Conservation (phyloP, 1,140 invertebrate species). For the Sarcophaga peregrina region DNA sequence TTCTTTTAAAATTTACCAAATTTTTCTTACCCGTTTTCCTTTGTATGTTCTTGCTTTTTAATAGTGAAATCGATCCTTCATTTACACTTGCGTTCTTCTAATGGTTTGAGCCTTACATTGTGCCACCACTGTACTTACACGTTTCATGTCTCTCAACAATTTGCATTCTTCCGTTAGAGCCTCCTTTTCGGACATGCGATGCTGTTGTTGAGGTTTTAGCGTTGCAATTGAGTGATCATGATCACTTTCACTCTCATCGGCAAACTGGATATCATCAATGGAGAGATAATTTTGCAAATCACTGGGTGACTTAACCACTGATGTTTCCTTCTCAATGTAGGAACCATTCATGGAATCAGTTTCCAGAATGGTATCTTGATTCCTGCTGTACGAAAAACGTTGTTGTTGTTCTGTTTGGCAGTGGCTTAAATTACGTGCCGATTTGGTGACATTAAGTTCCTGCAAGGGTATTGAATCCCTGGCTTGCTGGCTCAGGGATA, state of each 20-base stretch:
- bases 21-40: too few species aligned
- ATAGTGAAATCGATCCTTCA: background rate
- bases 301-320: slow-evolving; percentile 66
- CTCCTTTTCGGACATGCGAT: background rate
- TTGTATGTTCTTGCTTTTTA: too few species aligned
- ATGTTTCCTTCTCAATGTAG: slow-evolving; percentile 68
- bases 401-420: background rate
- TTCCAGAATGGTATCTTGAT: slow-evolving; percentile 7
- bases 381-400: background rate
- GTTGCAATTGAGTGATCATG: slow-evolving; percentile 56
- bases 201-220: slow-evolving; percentile 10
- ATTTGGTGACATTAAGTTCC: slow-evolving; percentile 40
- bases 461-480: slow-evolving; percentile 27
- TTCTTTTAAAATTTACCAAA: too few species aligned
- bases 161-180: slow-evolving; percentile 13
- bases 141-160: slow-evolving; percentile 11
- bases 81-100: slow-evolving; percentile 30
- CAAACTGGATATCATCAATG: slow-evolving; percentile 69
- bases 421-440: slow-evolving; percentile 45
- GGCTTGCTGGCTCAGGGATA: slow-evolving; percentile 40
- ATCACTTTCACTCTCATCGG: slow-evolving; percentile 67
- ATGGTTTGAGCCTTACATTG: slow-evolving; percentile 4
- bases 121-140: slow-evolving; percentile 16
- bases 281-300: slow-evolving; percentile 62
- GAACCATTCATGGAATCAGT: slow-evolving; percentile 57